A percentile compares a stretch with the other conserved stretches of the same genome.
Conservation (phyloP, 2,113 vertebrate species). For the Balaenoptera acutorostrata region DNA sequence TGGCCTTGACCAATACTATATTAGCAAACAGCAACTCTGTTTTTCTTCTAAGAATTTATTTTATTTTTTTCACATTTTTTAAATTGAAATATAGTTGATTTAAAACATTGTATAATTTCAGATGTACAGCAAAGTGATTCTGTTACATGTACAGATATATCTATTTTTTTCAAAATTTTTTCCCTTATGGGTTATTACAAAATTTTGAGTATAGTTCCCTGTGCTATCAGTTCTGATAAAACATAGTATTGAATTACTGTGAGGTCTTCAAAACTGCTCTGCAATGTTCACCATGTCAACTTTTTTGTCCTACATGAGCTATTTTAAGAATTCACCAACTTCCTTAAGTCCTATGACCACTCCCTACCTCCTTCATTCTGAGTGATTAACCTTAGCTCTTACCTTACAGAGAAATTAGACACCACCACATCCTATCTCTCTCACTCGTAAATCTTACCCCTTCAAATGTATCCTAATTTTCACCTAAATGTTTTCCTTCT, state of each 20-base stretch:
- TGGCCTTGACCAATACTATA: background rate
- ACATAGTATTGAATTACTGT: background rate
- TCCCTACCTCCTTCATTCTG: background rate
- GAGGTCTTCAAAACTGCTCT: background rate
- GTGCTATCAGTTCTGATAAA: background rate
- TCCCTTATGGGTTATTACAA: background rate
- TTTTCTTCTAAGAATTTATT: background rate
- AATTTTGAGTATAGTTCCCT: background rate
- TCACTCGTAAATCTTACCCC: background rate
- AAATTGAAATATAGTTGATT: background rate
- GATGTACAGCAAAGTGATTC: background rate
- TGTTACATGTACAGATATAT: background rate
- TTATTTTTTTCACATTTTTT: background rate
- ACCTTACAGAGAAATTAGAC: background rate
- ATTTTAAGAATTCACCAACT: background rate
- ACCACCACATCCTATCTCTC: background rate
- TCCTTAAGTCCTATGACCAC: background rate
- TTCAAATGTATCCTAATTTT: conserved; percentile 29
- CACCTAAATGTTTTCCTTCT: background rate
- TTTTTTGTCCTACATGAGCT: background rate
- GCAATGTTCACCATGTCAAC: background rate
- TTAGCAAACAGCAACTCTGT: background rate
- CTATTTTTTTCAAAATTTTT: background rate
- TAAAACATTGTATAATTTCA: background rate
- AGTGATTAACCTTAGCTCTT: background rate